phyloP scores from a whole-genome alignment of 2,888 invertebrate genomes.

The Drosophila nr. fundita region DNA sequence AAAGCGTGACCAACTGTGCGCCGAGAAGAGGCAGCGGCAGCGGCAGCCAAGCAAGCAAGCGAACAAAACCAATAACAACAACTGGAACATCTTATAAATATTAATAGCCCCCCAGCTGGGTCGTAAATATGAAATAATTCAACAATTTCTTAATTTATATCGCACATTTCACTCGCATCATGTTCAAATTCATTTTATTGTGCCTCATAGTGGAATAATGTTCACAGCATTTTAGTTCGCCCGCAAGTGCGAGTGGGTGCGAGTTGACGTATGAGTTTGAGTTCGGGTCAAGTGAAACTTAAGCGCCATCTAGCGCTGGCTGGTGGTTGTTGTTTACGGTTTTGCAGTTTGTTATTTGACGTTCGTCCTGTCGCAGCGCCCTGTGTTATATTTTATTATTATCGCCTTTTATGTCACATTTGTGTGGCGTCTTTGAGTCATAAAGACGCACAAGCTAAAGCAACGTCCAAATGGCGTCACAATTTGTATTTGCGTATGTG shows the following conservation, averaged over 20 bases:
- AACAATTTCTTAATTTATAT: conserved; percentile 78
- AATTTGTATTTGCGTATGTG: conserved; percentile 15
- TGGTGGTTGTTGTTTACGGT: conserved; percentile 70
- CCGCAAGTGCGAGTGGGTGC: conserved; percentile 15
- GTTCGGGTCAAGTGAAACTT: conserved; percentile 64
- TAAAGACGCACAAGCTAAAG: conserved; percentile 79
- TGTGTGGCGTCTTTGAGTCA: conserved; percentile 80
- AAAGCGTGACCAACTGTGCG: conserved; percentile 76
- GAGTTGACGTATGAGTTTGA: background rate
- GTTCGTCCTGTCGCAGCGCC: conserved; percentile 30
- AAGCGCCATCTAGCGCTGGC: conserved; percentile 73
- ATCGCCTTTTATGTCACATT: conserved; percentile 79
- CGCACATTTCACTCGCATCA: conserved; percentile 61
- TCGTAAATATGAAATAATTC: conserved; percentile 69
- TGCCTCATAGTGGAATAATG: conserved; percentile 9
- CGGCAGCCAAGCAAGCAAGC: conserved; percentile 38
- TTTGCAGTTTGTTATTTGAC: conserved; percentile 79
- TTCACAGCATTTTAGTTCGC: conserved; percentile 17
- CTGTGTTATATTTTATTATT: conserved; percentile 78
- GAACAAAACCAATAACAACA: conserved; percentile 30
- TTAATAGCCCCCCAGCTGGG: conserved; percentile 43
- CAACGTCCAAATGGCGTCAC: conserved; percentile 50
- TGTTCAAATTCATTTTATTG: conserved; percentile 57
- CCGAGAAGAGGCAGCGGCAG: conserved; percentile 59
- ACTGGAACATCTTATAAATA: conserved; percentile 43